These are phyloP conservation scores for Bufo bufo DNA, from an alignment of 2,113 vertebrate genomes.

Conservation along the genomic window DNA sequence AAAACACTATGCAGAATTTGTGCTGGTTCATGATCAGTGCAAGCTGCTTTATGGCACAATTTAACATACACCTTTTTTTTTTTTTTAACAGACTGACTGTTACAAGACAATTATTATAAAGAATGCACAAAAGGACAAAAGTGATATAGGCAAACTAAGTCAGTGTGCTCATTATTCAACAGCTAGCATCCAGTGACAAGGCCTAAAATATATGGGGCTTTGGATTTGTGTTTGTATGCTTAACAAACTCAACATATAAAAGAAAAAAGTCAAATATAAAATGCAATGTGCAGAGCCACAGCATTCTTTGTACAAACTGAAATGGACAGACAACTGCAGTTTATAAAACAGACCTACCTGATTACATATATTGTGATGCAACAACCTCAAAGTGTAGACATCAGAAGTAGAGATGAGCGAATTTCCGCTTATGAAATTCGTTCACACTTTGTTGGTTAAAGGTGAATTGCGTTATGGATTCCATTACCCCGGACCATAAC, in stretches of 20 bases:
- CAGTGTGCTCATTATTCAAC: conserved; percentile 10
- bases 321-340: neutral
- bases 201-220: neutral
- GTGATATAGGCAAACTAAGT: conserved; percentile 18
- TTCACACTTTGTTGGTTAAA: too few relatives aligned
- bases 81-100: conserved; percentile 1
- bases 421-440: too few relatives aligned
- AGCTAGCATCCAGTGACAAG: conserved; percentile 32
- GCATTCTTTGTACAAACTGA: neutral
- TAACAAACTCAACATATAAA: neutral
- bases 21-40: conserved; percentile 45
- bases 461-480: too few relatives aligned
- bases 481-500: too few relatives aligned
- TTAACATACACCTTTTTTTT: conserved; percentile 16
- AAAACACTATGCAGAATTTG: conserved; percentile 24
- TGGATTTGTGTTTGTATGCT: neutral
- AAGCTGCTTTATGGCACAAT: conserved; percentile 52
- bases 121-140: conserved; percentile 37
- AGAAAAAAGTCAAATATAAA: neutral
- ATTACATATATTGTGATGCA: neutral
- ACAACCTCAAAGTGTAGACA: neutral
- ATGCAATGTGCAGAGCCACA: neutral
- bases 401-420: too few relatives aligned
- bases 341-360: neutral
- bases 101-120: conserved; percentile 36